Evolutionary conservation across 35 echinoderm and acorn worm species (phyloP), one percentile per base, ranked within the genome.

Genomic region (Lytechinus pictus): DNA sequence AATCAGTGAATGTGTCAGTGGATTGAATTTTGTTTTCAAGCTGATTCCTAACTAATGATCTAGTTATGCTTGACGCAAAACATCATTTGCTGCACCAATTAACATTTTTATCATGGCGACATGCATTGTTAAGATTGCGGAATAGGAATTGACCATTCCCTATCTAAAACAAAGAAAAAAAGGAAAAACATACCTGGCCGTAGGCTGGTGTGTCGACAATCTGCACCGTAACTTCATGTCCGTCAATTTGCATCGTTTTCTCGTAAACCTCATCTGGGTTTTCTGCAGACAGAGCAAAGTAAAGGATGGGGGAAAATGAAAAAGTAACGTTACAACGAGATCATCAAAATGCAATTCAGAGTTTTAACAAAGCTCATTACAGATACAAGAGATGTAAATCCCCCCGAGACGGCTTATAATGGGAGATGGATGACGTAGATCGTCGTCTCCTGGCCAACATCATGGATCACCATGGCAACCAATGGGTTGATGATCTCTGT

Each of bases 221-320:
- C 14, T 97, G 95, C 55, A 97, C 21, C 29, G 92, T 89, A 7
- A 92, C 86, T 93, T 95, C 95, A 21, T 95, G 91, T 10, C 95
- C 95, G 54, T 97, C 96, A 52, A 97, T 95, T 58, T 86, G n/a
- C 10, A 97, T 44, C 53, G 95, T 97, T 54, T 96, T 97, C 56
- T 97, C 96, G 95, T 97, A 97, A 19, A 97, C 92, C 16, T 97
- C 96, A 27, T 96, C 95, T 27, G 87, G 95, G 91, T 96, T 96
- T 61, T 96, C 95, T 96, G 89, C 61, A 71, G 87, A 19, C 56
- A 51, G 51, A 52, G 11, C 54, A 55, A 89, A 56, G 90, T 27
- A 88, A 27, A 86, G 14, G n/a, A 90, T 12, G 19, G 27, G 10
- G 27, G 10, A 52, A 52, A 3, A 90, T 19, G 5, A 51, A 90